Base-by-base conservation (phyloP, 2,113 vertebrate genomes). In the Passer montanus region DNA sequence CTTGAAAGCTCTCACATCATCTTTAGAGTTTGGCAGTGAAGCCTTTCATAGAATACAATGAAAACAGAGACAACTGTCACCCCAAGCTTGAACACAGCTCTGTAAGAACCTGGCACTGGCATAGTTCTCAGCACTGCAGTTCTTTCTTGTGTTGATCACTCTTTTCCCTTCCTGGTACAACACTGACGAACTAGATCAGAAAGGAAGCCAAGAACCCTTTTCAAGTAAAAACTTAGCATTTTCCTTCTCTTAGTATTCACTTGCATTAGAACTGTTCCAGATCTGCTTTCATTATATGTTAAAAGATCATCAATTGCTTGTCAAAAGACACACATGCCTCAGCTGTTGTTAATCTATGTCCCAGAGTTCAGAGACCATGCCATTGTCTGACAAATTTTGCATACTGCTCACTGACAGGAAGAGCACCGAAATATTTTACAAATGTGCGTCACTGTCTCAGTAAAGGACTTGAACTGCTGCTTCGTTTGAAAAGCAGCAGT, bases 31-130 rank as follows among this genome's bases (percentile, higher is more conserved):
- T 87, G 83, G 46, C 92, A 74, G n/a, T 84, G 68, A 88, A 96
- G 59, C 39, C 33, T 90, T 90, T 87, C 80, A 43, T 80, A 81
- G 18, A 81, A 74, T 52, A 74, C 43, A 93, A 80, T 11, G 16
- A 66, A 90, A 97, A 90, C 73, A 77, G 68, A 88, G 56, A 87
- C 83, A 92, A 89, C 80, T 92, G 83, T 78, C 76, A 92, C 52
- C 43, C 52, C 60, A 87, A 90, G 82, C 83, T 70, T 3, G 1
- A 96, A 78, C 0, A 0, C 35, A 77, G 68, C 83, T 90, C 80
- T 56, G 0, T 15, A 88, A 59, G 79, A 93, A 86, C 27, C 83
- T 89, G 89, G 73, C 60, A 89, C 43, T 72, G 84, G 76, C 58
- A 82, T 18, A 59, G 46, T 49, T 93, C 74, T 89, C 69, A 89